Evolutionary conservation across 2,113 vertebrate genomes (phyloP), one percentile per base, ranked within the genome.

Genomic region (Coptodon bakossiorum): DNA sequence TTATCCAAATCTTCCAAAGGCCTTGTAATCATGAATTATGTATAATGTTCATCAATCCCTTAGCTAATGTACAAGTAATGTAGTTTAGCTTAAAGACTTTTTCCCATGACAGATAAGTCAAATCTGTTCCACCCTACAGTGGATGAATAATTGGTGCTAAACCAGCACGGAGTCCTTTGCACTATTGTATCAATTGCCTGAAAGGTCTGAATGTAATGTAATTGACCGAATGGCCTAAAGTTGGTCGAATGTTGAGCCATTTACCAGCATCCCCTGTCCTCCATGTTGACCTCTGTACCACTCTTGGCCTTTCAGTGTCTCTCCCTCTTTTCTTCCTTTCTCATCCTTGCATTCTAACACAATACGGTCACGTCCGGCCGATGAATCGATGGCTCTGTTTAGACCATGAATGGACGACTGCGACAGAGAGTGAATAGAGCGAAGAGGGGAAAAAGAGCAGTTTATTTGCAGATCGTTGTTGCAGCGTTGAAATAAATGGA

Each of bases 341-440:
- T 86, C 91, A 76, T 93, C 92, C 86, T 84, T 48, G 50, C 94
- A 95, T 96, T 95, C 93, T 95, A 50, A 78, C 88, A 86, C 91
- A 93, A 92, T 95, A 92, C 40, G n/a, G 91, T 95, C 92, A 96
- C 34, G 92, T 96, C 94, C 93, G 90, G 88, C 82, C 53, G 22
- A 95, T 96, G 94, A 96, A 96, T 96, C 85, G 84, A 86, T 82
- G 89, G 88, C 94, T 95, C 92, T 96, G 95, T 96, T 91, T 22
- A 12, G 59, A 22, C 63, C 83, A 83, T 93, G 95, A 95, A 96
- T 95, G 88, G 91, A 91, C 19, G 85, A 80, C 63, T 88, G 71
- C 73, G 9, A 68, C 90, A 59, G 86, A 59, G 88, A 81, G 85
- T 89, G 90, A 92, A 92, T 81, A 86, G 90, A 88, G 66, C 48